These are phyloP conservation scores for Petrocephalus sullivani DNA, from an alignment of 2,797 vertebrate genomes.

Conservation along the genomic window DNA sequence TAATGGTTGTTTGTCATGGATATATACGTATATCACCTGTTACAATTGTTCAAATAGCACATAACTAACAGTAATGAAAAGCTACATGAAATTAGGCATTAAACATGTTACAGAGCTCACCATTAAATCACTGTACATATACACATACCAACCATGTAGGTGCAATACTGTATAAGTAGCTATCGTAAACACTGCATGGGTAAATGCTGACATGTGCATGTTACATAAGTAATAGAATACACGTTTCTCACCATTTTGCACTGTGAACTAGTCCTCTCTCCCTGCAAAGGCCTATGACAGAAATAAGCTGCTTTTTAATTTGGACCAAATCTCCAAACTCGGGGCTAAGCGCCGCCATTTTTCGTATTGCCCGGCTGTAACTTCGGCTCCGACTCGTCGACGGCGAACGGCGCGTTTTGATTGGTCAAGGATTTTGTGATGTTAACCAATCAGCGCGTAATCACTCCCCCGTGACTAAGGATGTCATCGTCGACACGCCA, in stretches of 20 bases:
- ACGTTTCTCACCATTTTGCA: conserved; percentile 78
- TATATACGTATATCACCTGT: not conserved
- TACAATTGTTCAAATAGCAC: not conserved
- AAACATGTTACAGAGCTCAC: not conserved
- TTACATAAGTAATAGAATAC: not conserved
- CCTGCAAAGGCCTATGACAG: conserved; percentile 80
- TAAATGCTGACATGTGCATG: not conserved
- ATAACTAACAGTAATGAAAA: not conserved
- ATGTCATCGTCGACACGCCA: not conserved
- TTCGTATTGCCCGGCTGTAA: conserved; percentile 46
- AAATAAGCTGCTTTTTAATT: conserved; percentile 87
- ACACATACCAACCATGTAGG: not conserved
- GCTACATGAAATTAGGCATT: not conserved
- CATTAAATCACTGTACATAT: not conserved
- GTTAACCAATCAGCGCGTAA: not conserved
- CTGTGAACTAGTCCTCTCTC: conserved; percentile 90
- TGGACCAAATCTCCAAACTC: conserved; percentile 79
- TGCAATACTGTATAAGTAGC: not conserved
- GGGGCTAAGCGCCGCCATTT: conserved; percentile 58
- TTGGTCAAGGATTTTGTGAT: not conserved
- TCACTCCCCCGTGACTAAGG: not conserved
- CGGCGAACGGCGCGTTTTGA: conserved; percentile 23
- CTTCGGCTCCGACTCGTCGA: conserved; percentile 28
- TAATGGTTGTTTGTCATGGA: not conserved
- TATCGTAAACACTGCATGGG: not conserved